Conservation (phyloP, 2,888 invertebrate genomes). For the Eulithis testata region DNA sequence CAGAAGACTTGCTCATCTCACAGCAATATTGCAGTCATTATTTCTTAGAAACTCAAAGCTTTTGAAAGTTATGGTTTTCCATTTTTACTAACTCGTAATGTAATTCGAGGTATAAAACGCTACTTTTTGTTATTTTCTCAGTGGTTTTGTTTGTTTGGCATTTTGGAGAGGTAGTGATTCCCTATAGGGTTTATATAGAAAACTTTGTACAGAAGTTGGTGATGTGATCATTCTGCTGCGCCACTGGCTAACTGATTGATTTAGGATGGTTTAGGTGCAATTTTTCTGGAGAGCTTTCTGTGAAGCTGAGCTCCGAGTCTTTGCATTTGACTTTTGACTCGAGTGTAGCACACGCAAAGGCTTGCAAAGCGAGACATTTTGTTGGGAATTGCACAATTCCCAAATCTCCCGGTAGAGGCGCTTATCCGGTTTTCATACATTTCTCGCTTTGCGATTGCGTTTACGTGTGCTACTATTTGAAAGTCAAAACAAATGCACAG, state of each 20-base stretch:
- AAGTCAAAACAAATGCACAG: too few relatives aligned
- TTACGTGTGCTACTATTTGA: too few relatives aligned
- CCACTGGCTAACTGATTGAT: not conserved
- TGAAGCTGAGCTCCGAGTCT: not conserved
- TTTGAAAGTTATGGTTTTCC: slow-evolving; percentile 2
- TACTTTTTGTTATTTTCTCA: slow-evolving; percentile 14
- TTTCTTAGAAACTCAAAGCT: not conserved
- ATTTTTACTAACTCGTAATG: slow-evolving; percentile 17
- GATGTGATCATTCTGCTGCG: not conserved
- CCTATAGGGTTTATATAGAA: not conserved
- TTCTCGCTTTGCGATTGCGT: too few relatives aligned
- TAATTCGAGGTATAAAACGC: slow-evolving; percentile 5
- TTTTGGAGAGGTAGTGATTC: not conserved
- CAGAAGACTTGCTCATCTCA: not conserved
- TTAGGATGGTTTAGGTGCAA: not conserved
- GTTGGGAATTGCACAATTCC: too few relatives aligned
- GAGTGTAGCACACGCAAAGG: too few relatives aligned
- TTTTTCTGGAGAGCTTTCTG: slow-evolving; percentile 1
- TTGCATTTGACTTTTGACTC: not conserved
- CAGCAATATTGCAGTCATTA: not conserved
- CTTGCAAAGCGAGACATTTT: too few relatives aligned
- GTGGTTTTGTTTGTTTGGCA: slow-evolving; percentile 14
- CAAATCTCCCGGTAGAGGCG: too few relatives aligned
- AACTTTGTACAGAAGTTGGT: slow-evolving; percentile 2
- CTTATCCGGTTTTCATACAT: too few relatives aligned